Evolutionary conservation across 2,113 vertebrate species (phyloP).

Genomic region (Phalacrocorax carbo): DNA sequence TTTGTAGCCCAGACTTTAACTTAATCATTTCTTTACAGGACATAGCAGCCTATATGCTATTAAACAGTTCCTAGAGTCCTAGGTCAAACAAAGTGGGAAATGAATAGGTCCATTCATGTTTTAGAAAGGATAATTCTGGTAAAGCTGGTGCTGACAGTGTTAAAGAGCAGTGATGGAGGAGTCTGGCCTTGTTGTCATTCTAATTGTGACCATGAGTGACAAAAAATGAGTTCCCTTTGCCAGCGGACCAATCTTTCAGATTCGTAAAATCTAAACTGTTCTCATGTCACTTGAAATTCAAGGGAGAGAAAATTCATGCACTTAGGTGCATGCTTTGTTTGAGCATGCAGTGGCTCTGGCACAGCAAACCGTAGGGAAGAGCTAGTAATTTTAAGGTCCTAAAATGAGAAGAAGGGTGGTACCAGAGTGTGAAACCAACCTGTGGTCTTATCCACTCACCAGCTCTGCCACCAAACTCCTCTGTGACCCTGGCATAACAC

Average conservation of each 20-base stretch:
- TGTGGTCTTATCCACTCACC: accelerated
- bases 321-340: background rate
- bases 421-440: background rate
- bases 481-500: background rate
- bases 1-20: conserved; percentile 5
- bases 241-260: conserved; percentile 3
- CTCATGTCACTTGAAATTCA: background rate
- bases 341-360: background rate
- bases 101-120: conserved; percentile 71
- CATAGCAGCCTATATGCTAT: conserved; percentile 29
- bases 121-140: conserved; percentile 68
- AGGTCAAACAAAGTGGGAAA: conserved; percentile 61
- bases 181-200: conserved; percentile 68
- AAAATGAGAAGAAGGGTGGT: background rate
- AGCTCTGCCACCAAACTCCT: background rate
- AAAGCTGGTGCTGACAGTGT: conserved; percentile 69
- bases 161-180: conserved; percentile 70
- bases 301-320: background rate
- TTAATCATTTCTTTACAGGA: conserved; percentile 39
- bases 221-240: conserved; percentile 51
- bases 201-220: conserved; percentile 68
- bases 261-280: conserved; percentile 5
- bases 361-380: background rate
- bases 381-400: background rate
- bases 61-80: conserved; percentile 11